Conservation (phyloP, 2,888 invertebrate species). For the Pyrocoelia pectoralis region DNA sequence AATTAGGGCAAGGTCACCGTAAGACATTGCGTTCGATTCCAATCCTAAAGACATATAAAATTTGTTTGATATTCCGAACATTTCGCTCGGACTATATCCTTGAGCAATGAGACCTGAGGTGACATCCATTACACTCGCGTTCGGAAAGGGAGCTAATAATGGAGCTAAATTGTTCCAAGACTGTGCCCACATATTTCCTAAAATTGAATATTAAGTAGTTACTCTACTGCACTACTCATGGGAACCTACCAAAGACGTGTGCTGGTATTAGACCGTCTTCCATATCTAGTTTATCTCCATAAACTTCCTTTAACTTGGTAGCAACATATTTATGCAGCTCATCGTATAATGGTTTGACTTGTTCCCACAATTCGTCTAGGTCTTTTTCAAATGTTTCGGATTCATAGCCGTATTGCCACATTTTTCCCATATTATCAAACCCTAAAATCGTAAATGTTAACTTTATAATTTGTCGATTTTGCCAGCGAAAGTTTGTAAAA, state of each 20-base stretch:
- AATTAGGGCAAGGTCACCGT: constrained; percentile 64
- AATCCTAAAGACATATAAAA: constrained; percentile 70
- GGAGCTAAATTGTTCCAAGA: constrained; percentile 64
- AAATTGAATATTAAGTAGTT: no score
- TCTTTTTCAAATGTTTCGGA: constrained; percentile 56
- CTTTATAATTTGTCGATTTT: no score
- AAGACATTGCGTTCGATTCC: constrained; percentile 66
- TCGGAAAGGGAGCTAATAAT: constrained; percentile 63
- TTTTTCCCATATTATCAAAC: constrained; percentile 61
- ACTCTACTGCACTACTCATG: no score
- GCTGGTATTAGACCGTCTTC: constrained; percentile 70
- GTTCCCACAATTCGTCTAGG: constrained; percentile 62
- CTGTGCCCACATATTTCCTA: constrained; percentile 74
- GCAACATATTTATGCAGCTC: constrained; percentile 72
- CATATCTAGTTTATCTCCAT: constrained; percentile 60
- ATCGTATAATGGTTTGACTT: constrained; percentile 71
- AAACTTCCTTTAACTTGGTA: constrained; percentile 62
- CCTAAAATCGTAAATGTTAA: constrained; percentile 53
- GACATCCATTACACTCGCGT: constrained; percentile 60
- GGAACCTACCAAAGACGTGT: constrained; percentile 62
- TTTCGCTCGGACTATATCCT: constrained; percentile 58
- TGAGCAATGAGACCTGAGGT: constrained; percentile 61
- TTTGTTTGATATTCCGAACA: constrained; percentile 68
- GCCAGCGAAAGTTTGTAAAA: no score
- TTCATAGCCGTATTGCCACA: constrained; percentile 63